Evolutionary conservation across 1,140 invertebrate species (phyloP).

Genomic region (Trachymyrmex cornetzi): DNA sequence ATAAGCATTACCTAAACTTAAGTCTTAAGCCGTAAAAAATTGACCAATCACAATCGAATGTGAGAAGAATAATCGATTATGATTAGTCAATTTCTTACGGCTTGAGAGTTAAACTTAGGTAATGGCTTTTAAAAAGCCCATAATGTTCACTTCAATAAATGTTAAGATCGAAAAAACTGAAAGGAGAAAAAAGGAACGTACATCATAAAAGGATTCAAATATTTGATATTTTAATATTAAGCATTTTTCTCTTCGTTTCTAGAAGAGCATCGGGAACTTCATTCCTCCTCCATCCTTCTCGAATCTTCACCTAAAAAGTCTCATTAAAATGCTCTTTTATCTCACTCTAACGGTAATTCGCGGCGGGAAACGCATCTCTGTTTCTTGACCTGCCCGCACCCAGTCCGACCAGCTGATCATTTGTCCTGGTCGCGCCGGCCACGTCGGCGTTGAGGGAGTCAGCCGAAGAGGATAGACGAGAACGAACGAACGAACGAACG

Average conservation of each 20-base stretch:
- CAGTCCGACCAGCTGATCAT: slow-evolving; percentile 45
- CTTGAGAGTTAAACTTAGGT: too few species aligned
- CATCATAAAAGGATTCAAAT: neutral
- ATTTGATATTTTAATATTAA: neutral
- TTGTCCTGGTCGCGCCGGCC: slow-evolving; percentile 34
- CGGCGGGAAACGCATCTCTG: neutral
- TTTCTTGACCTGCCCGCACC: slow-evolving; percentile 53
- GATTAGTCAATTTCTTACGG: too few species aligned
- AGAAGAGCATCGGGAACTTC: neutral
- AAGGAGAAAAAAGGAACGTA: neutral
- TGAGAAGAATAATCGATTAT: too few species aligned
- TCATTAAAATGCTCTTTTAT: slow-evolving; percentile 23
- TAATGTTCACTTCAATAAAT: too few species aligned
- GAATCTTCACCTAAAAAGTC: neutral
- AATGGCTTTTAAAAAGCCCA: too few species aligned
- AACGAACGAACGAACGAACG: neutral
- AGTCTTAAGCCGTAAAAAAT: too few species aligned
- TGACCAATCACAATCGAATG: too few species aligned
- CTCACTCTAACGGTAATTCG: neutral
- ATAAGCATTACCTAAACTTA: too few species aligned
- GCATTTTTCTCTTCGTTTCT: neutral
- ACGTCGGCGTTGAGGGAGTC: slow-evolving; percentile 13
- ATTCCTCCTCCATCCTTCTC: neutral
- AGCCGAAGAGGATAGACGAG: slow-evolving; percentile 7
- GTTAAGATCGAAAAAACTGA: neutral